Evolutionary conservation across 2,888 invertebrate species (phyloP).

Genomic region (Marasmarcha lunaedactyla): DNA sequence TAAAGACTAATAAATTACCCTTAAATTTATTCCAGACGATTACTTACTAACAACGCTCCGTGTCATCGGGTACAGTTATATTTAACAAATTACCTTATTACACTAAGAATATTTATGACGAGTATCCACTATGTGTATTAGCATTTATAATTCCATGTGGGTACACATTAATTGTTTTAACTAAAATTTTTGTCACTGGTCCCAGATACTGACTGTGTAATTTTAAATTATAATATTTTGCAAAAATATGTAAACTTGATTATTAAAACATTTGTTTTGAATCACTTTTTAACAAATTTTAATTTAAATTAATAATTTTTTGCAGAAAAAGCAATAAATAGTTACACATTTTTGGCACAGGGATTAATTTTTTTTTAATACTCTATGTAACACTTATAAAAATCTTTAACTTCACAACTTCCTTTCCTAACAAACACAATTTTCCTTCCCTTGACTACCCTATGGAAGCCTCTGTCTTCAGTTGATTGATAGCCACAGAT

Average conservation of each 20-base stretch:
- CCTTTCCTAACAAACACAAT: too few species aligned
- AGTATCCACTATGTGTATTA: constrained; percentile 23
- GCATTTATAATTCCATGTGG: constrained; percentile 38
- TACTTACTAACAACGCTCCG: constrained; percentile 28
- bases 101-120: constrained; percentile 33
- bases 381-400: neutral
- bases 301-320: too few species aligned
- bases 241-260: too few species aligned
- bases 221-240: too few species aligned
- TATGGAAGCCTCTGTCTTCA: constrained; percentile 44
- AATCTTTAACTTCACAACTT: too few species aligned
- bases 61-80: constrained; percentile 35
- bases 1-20: neutral
- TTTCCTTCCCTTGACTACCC: too few species aligned
- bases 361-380: neutral
- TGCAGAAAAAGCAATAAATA: neutral
- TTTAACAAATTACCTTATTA: constrained; percentile 41
- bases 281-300: too few species aligned
- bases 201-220: too few species aligned
- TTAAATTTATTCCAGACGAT: constrained; percentile 31
- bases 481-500: constrained; percentile 53
- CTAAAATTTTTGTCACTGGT: constrained; percentile 12
- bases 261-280: too few species aligned
- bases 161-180: constrained; percentile 45
- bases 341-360: neutral